Evolutionary conservation across 2,113 vertebrate species (phyloP).

Genomic region (Ploceus nigricollis): DNA sequence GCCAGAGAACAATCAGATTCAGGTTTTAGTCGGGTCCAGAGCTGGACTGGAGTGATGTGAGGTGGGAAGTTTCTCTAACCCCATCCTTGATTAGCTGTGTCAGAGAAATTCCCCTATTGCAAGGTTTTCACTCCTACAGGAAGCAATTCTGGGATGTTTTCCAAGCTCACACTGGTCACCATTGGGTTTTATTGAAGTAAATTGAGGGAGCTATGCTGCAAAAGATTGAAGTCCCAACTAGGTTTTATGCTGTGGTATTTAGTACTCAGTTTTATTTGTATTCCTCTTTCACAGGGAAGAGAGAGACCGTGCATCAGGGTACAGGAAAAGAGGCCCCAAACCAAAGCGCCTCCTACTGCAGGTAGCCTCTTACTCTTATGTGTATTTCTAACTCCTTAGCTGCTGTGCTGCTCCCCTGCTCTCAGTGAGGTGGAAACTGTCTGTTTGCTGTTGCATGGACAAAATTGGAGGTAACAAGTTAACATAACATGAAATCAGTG

Average conservation of each 20-base stretch:
- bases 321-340: constrained; percentile 94
- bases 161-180: neutral
- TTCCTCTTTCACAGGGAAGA: constrained; percentile 83
- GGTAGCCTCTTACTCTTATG: constrained; percentile 74
- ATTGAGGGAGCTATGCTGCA: neutral
- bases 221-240: neutral
- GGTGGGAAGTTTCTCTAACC: neutral
- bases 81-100: neutral
- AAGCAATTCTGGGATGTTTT: neutral
- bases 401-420: neutral
- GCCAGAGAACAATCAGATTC: neutral
- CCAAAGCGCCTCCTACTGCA: constrained; percentile 90
- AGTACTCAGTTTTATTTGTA: neutral
- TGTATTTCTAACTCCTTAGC: neutral
- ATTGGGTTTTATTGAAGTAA: neutral
- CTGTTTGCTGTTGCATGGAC: neutral
- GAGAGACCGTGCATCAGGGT: constrained; percentile 89
- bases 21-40: neutral
- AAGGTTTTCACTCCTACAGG: neutral
- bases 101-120: neutral
- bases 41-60: neutral
- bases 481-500: neutral
- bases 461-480: neutral
- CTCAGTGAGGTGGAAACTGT: neutral
- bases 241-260: neutral